These are phyloP conservation scores for Clarias platycephalus DNA, from an alignment of 2,797 vertebrate genomes.

Conservation along the genomic window DNA sequence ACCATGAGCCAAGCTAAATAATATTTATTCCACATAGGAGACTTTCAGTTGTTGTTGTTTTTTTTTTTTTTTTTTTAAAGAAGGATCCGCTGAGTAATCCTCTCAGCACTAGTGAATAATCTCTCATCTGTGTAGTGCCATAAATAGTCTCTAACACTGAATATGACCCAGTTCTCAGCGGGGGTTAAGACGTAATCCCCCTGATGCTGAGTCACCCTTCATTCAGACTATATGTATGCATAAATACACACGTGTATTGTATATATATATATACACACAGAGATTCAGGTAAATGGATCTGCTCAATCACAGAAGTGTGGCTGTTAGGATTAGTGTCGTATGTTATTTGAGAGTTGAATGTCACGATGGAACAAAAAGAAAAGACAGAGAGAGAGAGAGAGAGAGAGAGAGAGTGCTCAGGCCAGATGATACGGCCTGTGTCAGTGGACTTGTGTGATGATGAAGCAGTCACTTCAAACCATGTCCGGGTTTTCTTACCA, in stretches of 20 bases:
- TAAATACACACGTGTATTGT: background rate
- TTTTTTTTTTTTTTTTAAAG: slow-evolving; percentile 11
- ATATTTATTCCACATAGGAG: background rate
- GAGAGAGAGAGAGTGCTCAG: background rate
- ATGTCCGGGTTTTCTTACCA: background rate
- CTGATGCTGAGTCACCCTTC: slow-evolving; percentile 14
- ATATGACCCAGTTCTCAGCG: slow-evolving; percentile 27
- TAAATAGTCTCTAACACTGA: slow-evolving; percentile 40
- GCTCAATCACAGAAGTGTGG: background rate
- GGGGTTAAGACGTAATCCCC: background rate
- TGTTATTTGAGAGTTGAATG: background rate
- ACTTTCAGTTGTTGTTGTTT: slow-evolving; percentile 18
- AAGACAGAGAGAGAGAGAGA: background rate
- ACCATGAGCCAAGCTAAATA: background rate
- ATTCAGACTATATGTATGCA: slow-evolving; percentile 8
- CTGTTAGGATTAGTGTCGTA: background rate
- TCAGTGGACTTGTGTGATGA: background rate
- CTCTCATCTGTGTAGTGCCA: slow-evolving; percentile 41
- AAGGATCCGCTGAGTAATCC: slow-evolving; percentile 44
- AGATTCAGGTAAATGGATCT: background rate
- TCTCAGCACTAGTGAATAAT: slow-evolving; percentile 33
- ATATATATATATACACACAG: background rate
- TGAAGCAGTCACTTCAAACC: background rate
- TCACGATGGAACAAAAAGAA: background rate
- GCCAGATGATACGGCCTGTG: too few species aligned